Conservation (phyloP, 2,888 invertebrate genomes). For the Xanthorhoe designata region DNA sequence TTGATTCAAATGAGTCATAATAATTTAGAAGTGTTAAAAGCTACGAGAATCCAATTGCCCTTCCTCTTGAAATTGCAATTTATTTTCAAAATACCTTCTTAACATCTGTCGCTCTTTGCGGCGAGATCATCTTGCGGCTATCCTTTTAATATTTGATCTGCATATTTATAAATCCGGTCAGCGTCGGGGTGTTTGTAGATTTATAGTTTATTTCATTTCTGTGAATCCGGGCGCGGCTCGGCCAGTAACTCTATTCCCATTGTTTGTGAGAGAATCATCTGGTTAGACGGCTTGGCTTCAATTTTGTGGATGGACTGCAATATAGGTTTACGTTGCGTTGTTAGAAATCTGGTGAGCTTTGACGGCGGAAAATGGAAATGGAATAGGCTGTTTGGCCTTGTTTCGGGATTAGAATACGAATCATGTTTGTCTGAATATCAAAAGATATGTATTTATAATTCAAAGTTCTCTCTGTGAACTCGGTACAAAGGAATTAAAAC, state of each 20-base stretch:
- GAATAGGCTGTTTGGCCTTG: background rate
- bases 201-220: constrained; percentile 70
- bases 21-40: no score
- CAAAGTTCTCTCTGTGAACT: background rate
- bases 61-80: background rate
- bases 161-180: constrained; percentile 75
- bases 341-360: constrained; percentile 18
- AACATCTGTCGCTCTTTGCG: constrained; percentile 43
- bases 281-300: constrained; percentile 11
- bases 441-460: background rate
- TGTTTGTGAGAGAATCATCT: constrained; percentile 31
- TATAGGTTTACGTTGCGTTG: constrained; percentile 25
- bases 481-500: background rate
- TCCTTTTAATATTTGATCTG: constrained; percentile 79
- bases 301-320: constrained; percentile 20
- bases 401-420: background rate
- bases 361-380: constrained; percentile 3
- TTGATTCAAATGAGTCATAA: background rate
- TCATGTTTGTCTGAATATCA: background rate
- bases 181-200: constrained; percentile 63
- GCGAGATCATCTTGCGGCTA: constrained; percentile 69
- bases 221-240: constrained; percentile 34
- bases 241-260: constrained; percentile 31
- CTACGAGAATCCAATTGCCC: no score
- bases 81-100: constrained; percentile 18